Base-by-base conservation (phyloP, 1,140 invertebrate species). In the Idris sp. region DNA sequence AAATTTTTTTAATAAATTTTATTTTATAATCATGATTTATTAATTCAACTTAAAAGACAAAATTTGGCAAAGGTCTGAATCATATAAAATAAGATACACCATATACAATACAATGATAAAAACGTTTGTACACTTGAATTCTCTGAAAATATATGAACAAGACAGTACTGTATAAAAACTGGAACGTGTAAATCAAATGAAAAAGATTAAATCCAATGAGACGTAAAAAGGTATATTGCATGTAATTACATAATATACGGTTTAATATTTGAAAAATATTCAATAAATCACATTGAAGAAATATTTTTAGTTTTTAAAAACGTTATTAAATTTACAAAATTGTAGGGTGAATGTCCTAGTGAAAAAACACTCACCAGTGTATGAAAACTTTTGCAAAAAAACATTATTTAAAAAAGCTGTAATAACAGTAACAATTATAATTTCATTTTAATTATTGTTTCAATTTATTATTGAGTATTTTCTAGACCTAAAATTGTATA, bases 161-260 rank as follows among this genome's bases (percentile, higher is more conserved):
- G 49, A 54, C 61, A 11, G 19, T n/a, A 25, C 16, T 19, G 7
- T 33, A 46, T 7, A 48, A 67, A 67, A 67, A 67, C 19, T 13
- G 25, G 40, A 38, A 26, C 41, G 18, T 48, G 33, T 67, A 67
- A 67, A 67, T 67, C 62, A 67, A 16, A 48, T 33, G 62, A 54
- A 67, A 65, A 67, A 67, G 62, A 56, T 67, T 48, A 65, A 65
- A 67, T 67, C 62, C 56, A 67, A 67, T 67, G 62, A 67, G 62
- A 54, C 33, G 49, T 67, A 67, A 67, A 67, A 67, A 67, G 48
- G 31, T 67, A 67, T 67, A 40, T 48, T 16, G 49, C 49, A 25
- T 67, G 41, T 18, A 56, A 67, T 56, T 67, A 56, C 48, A 67
- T 56, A 56, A 40, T 53, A 54, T 44, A 65, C 54, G 40, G 41